Base-by-base conservation (phyloP, 2,797 vertebrate genomes). In the Chloroceryle amazona region DNA sequence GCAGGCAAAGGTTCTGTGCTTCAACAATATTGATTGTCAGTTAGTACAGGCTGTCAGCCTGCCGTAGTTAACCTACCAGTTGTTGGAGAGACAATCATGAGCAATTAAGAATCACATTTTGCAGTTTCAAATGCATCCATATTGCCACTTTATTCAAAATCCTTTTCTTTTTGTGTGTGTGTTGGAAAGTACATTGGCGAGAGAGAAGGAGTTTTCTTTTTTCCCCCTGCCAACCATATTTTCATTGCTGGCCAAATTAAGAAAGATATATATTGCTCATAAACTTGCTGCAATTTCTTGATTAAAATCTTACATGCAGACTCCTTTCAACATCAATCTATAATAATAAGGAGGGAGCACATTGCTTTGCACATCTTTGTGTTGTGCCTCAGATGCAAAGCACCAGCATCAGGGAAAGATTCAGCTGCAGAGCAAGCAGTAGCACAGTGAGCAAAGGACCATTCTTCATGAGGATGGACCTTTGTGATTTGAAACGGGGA, bases 21-120 rank as follows among this genome's bases (percentile, higher is more conserved):
- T 95, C 94, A 92, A 93, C 96, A 96, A 91, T 96, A 95, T 95
- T 96, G 96, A 96, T 96, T 96, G 96, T 97, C 93, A 95, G 96
- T 95, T 95, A 95, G 89, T 96, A 94, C 96, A 94, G 95, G 87
- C 95, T 96, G 95, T 96, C 96, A 97, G 95, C 93, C 94, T 95
- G 93, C 93, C 93, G 4, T 95, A 93, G 96, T 97, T 95, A 96
- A 97, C 95, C 96, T 96, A 96, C 92, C 93, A 97, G 96, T 96
- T 97, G 96, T 95, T 95, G 90, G 80, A 97, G 78, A 97, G 96
- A 94, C 95, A 95, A 96, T 96, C 96, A 97, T 2, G 20, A 87
- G 92, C 96, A 97, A 97, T 97, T 97, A 97, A 97, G 95, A 97
- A 97, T 96, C 93, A 88, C 94, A 96, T 97, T 96, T 96, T 2